Conservation (phyloP, 1,140 invertebrate genomes). For the Trypoxylus dichotomus region DNA sequence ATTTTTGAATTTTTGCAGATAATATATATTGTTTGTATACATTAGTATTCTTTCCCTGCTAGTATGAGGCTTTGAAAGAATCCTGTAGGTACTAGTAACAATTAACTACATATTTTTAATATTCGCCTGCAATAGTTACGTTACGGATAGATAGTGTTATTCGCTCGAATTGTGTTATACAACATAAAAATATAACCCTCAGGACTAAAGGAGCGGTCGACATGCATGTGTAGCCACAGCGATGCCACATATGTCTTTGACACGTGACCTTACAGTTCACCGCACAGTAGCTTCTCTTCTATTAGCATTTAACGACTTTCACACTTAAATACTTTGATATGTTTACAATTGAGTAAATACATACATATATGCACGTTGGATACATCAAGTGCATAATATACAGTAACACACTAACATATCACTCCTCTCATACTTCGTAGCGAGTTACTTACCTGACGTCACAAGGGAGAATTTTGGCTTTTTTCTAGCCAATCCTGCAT, state of each 20-base stretch:
- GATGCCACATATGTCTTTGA: background rate
- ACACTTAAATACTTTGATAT: background rate
- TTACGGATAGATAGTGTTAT: background rate
- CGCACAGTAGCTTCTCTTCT: background rate
- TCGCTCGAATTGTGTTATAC: background rate
- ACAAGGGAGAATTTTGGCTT: too few relatives aligned
- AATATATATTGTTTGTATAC: too few relatives aligned
- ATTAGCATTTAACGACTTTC: background rate
- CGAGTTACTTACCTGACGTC: too few relatives aligned
- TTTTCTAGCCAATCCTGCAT: too few relatives aligned
- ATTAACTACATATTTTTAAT: background rate
- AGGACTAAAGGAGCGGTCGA: background rate
- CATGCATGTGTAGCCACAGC: background rate
- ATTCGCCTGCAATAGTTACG: background rate
- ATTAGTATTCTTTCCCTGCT: too few relatives aligned
- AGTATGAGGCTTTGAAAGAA: too few relatives aligned
- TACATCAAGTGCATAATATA: too few relatives aligned
- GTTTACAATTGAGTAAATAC: background rate
- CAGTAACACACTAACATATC: too few relatives aligned
- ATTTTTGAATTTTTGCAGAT: too few relatives aligned
- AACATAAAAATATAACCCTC: background rate
- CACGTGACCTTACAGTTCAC: background rate
- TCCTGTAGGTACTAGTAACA: background rate
- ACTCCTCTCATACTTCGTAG: too few relatives aligned
- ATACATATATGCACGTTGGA: too few relatives aligned